Percentiles rank a stretch among this genome's conserved stretches.
Conservation (phyloP, 2,888 invertebrate species). For the Apotomis turbidana region DNA sequence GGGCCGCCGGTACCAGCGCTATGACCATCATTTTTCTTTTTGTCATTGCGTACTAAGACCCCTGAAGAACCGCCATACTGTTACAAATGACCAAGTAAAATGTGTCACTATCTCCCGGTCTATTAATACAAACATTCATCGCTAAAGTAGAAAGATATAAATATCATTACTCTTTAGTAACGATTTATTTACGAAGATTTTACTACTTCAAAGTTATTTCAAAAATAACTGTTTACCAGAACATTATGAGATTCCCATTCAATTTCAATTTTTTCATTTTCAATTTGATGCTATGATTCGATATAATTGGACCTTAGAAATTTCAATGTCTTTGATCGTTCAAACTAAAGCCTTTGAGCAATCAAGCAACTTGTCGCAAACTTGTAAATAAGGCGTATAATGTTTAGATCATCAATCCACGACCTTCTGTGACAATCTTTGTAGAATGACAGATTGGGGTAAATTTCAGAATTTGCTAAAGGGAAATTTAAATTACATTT, state of each 20-base stretch:
- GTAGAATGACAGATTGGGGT: conserved; percentile 6
- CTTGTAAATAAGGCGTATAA: conserved; percentile 29
- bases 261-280: too few relatives aligned
- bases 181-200: too few relatives aligned
- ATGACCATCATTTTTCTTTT: too few relatives aligned
- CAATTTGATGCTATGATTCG: background rate
- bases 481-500: background rate
- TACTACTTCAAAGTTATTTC: background rate
- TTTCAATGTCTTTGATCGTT: conserved; percentile 27
- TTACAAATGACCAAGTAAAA: too few relatives aligned
- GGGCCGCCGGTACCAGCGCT: too few relatives aligned
- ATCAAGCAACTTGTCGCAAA: conserved; percentile 26
- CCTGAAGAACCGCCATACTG: too few relatives aligned
- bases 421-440: conserved; percentile 2
- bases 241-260: conserved; percentile 15
- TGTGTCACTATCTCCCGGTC: too few relatives aligned
- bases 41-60: too few relatives aligned
- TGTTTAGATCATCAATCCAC: conserved; percentile 21
- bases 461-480: conserved; percentile 14
- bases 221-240: background rate
- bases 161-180: too few relatives aligned
- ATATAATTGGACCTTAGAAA: conserved; percentile 21
- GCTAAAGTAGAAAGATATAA: too few relatives aligned
- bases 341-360: conserved; percentile 29
- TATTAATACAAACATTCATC: too few relatives aligned